A percentile compares a stretch with the other conserved stretches of the same genome.
Evolutionary conservation across 2,888 invertebrate genomes (phyloP).

Genomic region (Hypsopygia costalis): DNA sequence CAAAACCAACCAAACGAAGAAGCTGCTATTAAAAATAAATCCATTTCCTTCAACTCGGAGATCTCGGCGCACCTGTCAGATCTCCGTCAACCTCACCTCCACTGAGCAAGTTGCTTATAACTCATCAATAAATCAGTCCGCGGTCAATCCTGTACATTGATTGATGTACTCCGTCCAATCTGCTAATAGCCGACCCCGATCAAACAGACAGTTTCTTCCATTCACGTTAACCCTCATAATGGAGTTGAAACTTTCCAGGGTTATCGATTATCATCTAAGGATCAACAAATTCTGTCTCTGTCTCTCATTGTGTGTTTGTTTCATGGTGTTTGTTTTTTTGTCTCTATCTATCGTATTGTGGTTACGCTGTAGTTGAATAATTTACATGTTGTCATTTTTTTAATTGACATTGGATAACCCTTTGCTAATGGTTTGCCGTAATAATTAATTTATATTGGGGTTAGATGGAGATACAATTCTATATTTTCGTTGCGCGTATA

Average conservation of each 20-base stretch:
- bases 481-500: no score
- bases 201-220: conserved; percentile 16
- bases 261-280: conserved; percentile 29
- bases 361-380: no score
- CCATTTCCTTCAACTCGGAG: background rate
- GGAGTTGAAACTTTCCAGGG: conserved; percentile 30
- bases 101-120: background rate
- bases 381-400: no score
- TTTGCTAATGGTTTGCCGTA: no score
- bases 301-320: no score
- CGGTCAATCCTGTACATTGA: conserved; percentile 16
- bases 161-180: conserved; percentile 18
- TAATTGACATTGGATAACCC: no score
- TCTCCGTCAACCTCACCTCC: background rate
- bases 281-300: background rate
- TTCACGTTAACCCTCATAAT: conserved; percentile 24
- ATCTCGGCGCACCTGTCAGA: background rate
- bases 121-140: conserved; percentile 17
- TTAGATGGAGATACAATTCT: no score
- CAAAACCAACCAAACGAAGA: no score
- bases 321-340: no score
- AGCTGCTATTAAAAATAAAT: no score
- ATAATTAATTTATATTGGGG: no score
- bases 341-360: no score
- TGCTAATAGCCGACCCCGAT: conserved; percentile 20